Base-by-base conservation (phyloP, 2,888 invertebrate genomes). In the Palloptera scutellata region DNA sequence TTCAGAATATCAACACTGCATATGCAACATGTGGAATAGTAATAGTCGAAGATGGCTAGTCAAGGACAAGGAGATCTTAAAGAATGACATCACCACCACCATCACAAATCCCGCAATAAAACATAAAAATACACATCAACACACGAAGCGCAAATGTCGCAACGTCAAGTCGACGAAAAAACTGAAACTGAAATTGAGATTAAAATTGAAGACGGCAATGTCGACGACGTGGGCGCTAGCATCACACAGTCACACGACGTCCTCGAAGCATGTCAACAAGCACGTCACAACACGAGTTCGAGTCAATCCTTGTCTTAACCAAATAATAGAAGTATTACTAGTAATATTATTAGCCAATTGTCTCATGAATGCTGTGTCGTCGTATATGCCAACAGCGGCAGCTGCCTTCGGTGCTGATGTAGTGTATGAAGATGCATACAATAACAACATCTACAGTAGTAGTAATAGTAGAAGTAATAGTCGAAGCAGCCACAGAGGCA, bases 241-340 rank as follows among this genome's bases (percentile, higher is more conserved):
- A n/a, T 8, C 15, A 15, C 48, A 45, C 15, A 42, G 48, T 19
- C 59, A 61, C 61, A 63, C 9, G n/a, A 17, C 41, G 53, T 51
- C 59, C 19, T 48, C 60, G 52, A 66, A 20, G 59, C 59, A 52
- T 6, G 30, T 30, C 30, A 42, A 13, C 42, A 19, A 1, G 52
- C 70, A 54, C 64, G 40, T 42, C 58, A 66, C 65, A 53, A 66
- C 65, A 53, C 70, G 52, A 64, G 65, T 54, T 68, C 69, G 70
- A 68, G 61, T 69, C 62, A 74, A 67, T 68, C 68, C 72, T 72
- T 74, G 79, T 75, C 78, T 78, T 78, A 80, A 84, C 85, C 84
- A 84, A 85, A 85, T 84, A 82, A 75, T 83, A 80, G 83, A 83
- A 82, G 81, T 83, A 81, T 83, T 84, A 80, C 76, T 79, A 78